Evolutionary conservation across 1,140 invertebrate species (phyloP), one percentile per base, ranked within the genome.

Genomic region (Myzus persicae): DNA sequence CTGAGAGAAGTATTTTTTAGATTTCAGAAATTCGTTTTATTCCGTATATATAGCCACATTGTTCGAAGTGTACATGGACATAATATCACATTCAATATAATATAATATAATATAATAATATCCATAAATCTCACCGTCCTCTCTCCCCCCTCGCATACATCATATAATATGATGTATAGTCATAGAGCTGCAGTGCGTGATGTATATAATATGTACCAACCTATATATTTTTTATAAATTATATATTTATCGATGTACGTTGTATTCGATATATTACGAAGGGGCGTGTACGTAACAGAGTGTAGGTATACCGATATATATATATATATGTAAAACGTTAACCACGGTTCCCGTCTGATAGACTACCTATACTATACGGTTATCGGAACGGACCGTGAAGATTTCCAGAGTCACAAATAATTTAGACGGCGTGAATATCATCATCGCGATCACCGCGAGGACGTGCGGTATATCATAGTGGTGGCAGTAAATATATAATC

Each of bases 321-420:
- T 46, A 48, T 0, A 31, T 82, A 82, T 40, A 38, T 84, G 7
- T 46, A 48, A 46, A 87, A 59, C 54, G 67, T 76, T 91, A 91
- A 92, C 91, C 91, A 31, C 91, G 67, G 91, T 92, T 92, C 91
- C 91, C 76, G 91, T 92, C 76, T 46, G 76, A 81, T 18, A 20
- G 90, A 67, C 48, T 51, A 48, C 46, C 46, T 18, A n/a, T n/a
- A 48, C 46, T 48, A 48, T 48, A 51, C 31, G 91, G 14, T 92
- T 44, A 46, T 92, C 90, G 90, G 90, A 44, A 91, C 18, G 44
- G 76, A 92, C 91, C 91, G 91, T 92, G 91, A 92, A 92, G 91
- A 44, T 48, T 82, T 82, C 38, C 44, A 76, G 90, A 44, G 91
- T 92, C 67, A 81, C 59, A 31, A 54, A 54, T 48, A 54, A 54